Base-by-base conservation (phyloP, 2,888 invertebrate species). In the Thecophora atra region DNA sequence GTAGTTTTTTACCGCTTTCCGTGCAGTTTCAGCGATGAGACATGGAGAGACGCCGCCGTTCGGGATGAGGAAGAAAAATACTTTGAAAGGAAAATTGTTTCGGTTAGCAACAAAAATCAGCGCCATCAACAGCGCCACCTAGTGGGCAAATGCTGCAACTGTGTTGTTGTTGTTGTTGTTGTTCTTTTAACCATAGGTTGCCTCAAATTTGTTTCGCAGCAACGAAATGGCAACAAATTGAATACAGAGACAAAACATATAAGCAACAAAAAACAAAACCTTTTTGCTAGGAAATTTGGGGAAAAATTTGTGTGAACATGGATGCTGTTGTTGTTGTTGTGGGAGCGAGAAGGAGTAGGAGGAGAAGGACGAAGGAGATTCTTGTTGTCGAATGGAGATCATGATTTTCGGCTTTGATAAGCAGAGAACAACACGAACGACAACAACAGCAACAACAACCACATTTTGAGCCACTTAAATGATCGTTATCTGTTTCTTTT, bases 1-100 rank as follows among this genome's bases (percentile, higher is more conserved):
- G 82, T 82, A 83, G 83, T 82, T 82, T 83, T 83, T 52, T 26
- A 51, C 63, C 62, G 70, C 70, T 63, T 63, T 63, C 70, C 52
- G 51, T 70, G 66, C 30, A 19, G 51, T 28, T 8, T 5, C 17
- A 24, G 5, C 26, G 58, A 26, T 24, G 28, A 13, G 11, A 1
- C 13, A 15, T 28, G 58, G 4, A 28, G 11, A 0, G 26, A 28
- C 5, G 64, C 42, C n/a, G 47, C n/a, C 3, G 19, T 13, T 19
- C 3, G 54, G 8, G 30, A 19, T 5, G 0, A n/a, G 21, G 54
- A 44, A 24, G 52, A 63, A 13, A 19, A 47, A 28, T 44, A 26
- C 11, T 37, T 19, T 44, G 63, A 63, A 47, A 63, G 63, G 47
- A 58, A 28, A 63, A 63, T 42, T 8, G 63, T 63, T 42, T 44